phyloP scores from a whole-genome alignment of 2,797 vertebrate genomes.

The Chiroxiphia lanceolata region DNA sequence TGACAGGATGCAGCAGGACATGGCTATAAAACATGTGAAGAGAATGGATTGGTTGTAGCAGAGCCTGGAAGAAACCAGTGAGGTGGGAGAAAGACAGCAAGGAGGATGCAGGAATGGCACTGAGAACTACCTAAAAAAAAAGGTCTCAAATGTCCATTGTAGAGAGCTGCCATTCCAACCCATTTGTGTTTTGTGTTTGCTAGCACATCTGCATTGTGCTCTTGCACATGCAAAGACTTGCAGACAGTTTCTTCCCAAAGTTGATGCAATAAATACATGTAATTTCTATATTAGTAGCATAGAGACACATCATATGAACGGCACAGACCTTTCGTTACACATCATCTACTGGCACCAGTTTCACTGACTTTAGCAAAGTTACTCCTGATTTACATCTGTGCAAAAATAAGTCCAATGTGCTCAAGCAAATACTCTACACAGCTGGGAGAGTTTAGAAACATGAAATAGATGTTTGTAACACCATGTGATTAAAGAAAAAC shows the following conservation, averaged over 20 bases:
- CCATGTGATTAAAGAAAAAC: constrained; percentile 59
- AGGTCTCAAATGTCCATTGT: background rate
- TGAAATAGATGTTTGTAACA: constrained; percentile 52
- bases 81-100: background rate
- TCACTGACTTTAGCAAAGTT: background rate
- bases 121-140: background rate
- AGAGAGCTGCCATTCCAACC: background rate
- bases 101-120: background rate
- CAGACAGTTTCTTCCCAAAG: background rate
- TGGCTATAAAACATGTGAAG: background rate
- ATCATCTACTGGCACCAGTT: background rate
- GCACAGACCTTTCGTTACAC: background rate
- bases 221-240: background rate
- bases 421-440: constrained; percentile 37
- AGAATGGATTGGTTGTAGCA: background rate
- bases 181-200: background rate
- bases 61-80: background rate
- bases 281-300: background rate
- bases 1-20: background rate
- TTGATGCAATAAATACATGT: background rate
- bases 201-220: background rate
- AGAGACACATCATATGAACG: background rate
- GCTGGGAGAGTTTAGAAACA: constrained; percentile 60
- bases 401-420: constrained; percentile 11
- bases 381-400: background rate